phyloP scores from a whole-genome alignment of 1,140 invertebrate genomes.

The Lineus longissimus region DNA sequence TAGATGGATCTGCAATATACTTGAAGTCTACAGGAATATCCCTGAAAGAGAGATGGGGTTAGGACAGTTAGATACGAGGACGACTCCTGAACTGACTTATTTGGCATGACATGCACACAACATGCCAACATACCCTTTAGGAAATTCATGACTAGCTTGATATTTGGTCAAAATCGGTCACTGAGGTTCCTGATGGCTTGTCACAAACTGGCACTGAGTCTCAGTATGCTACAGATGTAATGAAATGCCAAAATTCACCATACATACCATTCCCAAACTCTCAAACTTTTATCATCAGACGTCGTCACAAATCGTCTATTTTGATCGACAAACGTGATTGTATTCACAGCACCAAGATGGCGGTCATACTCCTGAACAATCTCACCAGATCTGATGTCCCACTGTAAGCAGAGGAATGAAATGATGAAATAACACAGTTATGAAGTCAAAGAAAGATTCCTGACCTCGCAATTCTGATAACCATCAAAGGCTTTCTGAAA shows the following conservation, averaged over 20 bases:
- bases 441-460: too few species aligned
- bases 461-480: too few species aligned
- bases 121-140: not conserved
- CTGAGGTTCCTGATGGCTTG: too few species aligned
- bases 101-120: not conserved
- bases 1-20: conserved; percentile 98
- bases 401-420: conserved; percentile 67
- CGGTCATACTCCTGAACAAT: conserved; percentile 96
- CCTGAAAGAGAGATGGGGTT: conserved; percentile 57
- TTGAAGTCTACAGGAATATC: conserved; percentile 99
- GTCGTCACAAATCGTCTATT: conserved; percentile 96
- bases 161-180: too few species aligned
- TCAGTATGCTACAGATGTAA: too few species aligned
- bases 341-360: conserved; percentile 97
- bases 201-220: too few species aligned
- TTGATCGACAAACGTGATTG: conserved; percentile 98
- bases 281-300: conserved; percentile 96
- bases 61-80: conserved; percentile 12
- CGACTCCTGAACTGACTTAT: not conserved
- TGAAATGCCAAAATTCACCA: not conserved
- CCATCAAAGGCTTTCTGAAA: too few species aligned
- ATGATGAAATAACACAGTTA: too few species aligned
- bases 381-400: conserved; percentile 91
- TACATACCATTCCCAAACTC: conserved; percentile 97
- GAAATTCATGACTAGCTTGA: too few species aligned